A percentile compares a stretch with the other conserved stretches of the same genome.
phyloP scores from a whole-genome alignment of 2,113 vertebrate genomes.

The Menura novaehollandiae region DNA sequence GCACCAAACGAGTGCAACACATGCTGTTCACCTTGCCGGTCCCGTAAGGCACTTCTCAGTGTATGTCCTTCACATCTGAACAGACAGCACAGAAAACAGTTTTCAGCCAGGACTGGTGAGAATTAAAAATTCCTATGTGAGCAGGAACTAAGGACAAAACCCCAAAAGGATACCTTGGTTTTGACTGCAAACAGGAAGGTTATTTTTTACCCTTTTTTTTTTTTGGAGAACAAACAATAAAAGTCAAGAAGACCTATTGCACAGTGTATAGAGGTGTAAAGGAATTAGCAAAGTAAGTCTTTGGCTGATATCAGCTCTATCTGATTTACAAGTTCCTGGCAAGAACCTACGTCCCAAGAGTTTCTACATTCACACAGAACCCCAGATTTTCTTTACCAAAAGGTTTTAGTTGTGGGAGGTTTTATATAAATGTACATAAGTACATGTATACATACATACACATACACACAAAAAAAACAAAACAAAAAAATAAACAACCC shows the following conservation, averaged over 20 bases:
- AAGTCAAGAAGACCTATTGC: not conserved
- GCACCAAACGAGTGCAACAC: not conserved
- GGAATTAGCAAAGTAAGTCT: not conserved
- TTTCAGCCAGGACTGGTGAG: not conserved
- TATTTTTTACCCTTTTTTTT: not conserved
- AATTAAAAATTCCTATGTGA: not conserved
- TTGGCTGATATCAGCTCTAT: not conserved
- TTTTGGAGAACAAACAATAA: not conserved
- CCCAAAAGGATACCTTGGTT: not conserved
- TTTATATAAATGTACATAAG: not conserved
- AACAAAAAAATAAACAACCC: not conserved
- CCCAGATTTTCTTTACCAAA: not conserved
- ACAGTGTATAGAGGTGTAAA: fast-evolving
- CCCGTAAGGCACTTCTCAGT: not conserved
- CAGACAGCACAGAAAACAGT: not conserved
- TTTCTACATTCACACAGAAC: not conserved
- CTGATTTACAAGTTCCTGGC: not conserved
- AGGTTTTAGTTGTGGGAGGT: not conserved
- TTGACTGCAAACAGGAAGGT: not conserved
- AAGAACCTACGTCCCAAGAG: not conserved
- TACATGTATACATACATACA: fast-evolving
- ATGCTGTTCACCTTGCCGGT: not conserved
- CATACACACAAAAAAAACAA: not conserved
- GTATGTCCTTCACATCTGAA: not conserved
- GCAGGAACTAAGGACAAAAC: not conserved